Conservation (phyloP, 2,888 invertebrate genomes). For the Lithophane leautieri region DNA sequence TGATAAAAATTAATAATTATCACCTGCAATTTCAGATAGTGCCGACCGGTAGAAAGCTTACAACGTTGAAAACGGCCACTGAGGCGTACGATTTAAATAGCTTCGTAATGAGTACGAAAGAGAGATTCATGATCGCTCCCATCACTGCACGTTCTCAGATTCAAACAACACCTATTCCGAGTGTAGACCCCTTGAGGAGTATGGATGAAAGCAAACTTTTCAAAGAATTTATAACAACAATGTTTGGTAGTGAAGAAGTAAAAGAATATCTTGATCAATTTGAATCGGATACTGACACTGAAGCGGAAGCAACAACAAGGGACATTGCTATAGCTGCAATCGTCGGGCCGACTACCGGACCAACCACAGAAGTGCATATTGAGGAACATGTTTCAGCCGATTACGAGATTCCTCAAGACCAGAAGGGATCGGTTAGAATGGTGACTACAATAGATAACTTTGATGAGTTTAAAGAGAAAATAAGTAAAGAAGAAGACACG, state of each 20-base stretch:
- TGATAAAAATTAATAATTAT: background rate
- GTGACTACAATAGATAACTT: constrained; percentile 44
- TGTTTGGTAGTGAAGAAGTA: constrained; percentile 75
- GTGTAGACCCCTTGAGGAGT: constrained; percentile 63
- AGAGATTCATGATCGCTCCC: background rate
- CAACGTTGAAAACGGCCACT: constrained; percentile 61
- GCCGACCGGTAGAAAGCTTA: constrained; percentile 57
- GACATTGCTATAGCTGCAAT: background rate
- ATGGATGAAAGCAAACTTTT: constrained; percentile 70
- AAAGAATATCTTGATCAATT: constrained; percentile 58
- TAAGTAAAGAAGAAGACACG: constrained; percentile 7
- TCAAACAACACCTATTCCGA: background rate
- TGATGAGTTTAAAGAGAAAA: constrained; percentile 8
- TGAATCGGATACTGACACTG: constrained; percentile 18
- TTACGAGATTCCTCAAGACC: background rate
- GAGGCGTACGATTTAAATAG: background rate
- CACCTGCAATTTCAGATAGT: constrained; percentile 69
- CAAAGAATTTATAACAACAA: constrained; percentile 74
- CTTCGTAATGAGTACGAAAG: background rate
- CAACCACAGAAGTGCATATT: constrained; percentile 1
- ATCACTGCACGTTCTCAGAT: background rate
- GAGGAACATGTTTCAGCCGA: background rate
- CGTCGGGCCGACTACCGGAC: background rate
- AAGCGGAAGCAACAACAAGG: background rate
- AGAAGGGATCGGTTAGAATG: constrained; percentile 17